phyloP scores from a whole-genome alignment of 2,113 vertebrate species.

The Melanostigma gelatinosum region DNA sequence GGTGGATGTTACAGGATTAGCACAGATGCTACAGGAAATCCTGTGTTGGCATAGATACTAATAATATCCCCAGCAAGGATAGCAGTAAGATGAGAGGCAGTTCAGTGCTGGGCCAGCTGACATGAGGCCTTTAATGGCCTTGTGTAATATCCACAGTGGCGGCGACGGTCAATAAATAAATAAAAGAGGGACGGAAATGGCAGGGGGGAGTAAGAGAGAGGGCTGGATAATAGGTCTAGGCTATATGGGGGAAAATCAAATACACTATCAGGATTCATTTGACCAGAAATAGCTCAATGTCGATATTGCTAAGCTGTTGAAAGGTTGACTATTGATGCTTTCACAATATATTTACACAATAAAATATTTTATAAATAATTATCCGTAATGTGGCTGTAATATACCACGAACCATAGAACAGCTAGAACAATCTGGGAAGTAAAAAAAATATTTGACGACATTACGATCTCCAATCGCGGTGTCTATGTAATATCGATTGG shows the following conservation, averaged over 20 bases:
- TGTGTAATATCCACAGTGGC: slow-evolving; percentile 36
- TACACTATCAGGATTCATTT: background rate
- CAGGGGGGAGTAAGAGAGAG: background rate
- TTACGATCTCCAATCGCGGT: background rate
- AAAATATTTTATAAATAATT: background rate
- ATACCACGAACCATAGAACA: background rate
- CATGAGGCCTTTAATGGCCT: slow-evolving; percentile 41
- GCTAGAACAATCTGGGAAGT: background rate
- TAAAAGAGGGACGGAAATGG: background rate
- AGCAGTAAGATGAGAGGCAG: slow-evolving; percentile 66
- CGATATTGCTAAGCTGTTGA: background rate
- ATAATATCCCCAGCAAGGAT: slow-evolving; percentile 66
- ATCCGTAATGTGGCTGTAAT: background rate
- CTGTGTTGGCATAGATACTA: slow-evolving; percentile 56
- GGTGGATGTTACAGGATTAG: slow-evolving; percentile 58
- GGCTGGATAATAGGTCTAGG: background rate
- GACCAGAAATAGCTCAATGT: background rate
- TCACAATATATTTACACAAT: background rate
- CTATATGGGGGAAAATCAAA: background rate
- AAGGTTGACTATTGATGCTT: background rate
- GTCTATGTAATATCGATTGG: background rate
- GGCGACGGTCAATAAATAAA: slow-evolving; percentile 23
- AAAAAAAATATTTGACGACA: background rate
- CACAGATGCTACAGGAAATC: slow-evolving; percentile 70
- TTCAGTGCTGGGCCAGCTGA: slow-evolving; percentile 46